These are phyloP conservation scores for Cetoscarus ocellatus DNA, from an alignment of 2,797 vertebrate species.

Conservation along the genomic window DNA sequence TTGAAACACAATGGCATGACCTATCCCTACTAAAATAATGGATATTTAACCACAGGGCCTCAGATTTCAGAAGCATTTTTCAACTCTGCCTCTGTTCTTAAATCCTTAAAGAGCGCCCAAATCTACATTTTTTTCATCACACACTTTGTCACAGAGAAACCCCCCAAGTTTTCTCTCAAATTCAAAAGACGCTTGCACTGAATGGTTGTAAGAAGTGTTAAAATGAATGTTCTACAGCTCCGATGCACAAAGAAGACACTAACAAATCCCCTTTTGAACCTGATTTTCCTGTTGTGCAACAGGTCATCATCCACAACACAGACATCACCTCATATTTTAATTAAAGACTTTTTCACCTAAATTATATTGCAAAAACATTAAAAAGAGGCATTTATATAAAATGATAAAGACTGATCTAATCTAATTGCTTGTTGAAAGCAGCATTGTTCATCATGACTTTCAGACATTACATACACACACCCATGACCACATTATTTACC, in stretches of 20 bases:
- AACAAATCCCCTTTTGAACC: neutral
- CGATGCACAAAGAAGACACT: neutral
- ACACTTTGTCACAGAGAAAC: no score
- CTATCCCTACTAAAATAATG: no score
- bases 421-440: slow-evolving; percentile 21
- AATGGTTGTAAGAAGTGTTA: neutral
- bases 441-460: slow-evolving; percentile 32
- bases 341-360: neutral
- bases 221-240: neutral
- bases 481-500: slow-evolving; percentile 53
- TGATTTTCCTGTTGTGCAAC: neutral
- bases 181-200: no score
- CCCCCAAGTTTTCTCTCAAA: no score
- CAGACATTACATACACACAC: slow-evolving; percentile 24
- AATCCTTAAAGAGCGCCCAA: no score
- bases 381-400: neutral
- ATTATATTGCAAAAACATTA: neutral
- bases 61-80: no score
- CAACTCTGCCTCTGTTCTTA: no score
- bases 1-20: no score
- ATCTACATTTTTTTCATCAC: no score
- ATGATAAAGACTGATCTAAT: neutral
- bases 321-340: no score
- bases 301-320: neutral
- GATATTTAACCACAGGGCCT: no score